Base-by-base conservation (phyloP, 2,113 vertebrate species). In the Amphilophus citrinellus region DNA sequence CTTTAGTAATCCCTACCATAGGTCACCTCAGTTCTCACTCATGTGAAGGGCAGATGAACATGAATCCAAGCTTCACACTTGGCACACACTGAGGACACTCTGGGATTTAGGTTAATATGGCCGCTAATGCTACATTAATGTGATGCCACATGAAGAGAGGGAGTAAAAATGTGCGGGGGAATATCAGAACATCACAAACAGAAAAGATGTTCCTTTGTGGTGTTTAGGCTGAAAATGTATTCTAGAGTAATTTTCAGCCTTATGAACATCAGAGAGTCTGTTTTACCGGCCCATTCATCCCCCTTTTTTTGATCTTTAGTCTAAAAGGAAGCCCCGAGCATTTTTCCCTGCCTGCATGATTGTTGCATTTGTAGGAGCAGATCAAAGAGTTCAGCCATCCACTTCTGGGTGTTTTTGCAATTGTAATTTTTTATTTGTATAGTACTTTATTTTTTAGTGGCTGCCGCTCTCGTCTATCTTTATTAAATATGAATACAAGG, bases 61-160 rank as follows among this genome's bases (percentile, higher is more conserved):
- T 63, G 75, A 90, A 82, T 84, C 59, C 42, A 80, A 65, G 78
- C 79, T 75, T 59, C 60, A 65, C 83, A 83, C 88, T 84, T 88
- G 88, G 80, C 82, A 39, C 22, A 53, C 32, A 17, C 27, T 1
- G 76, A 84, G 87, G 86, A 79, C 87, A 61, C 62, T 53, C 71
- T 60, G 56, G 86, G 88, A 91, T 93, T 93, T 91, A 82, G 89
- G 84, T 88, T 89, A 90, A 88, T 91, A 90, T 91, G 88, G 83
- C 15, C 27, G 35, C 87, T 85, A 84, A 88, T 91, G 81, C 87
- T 17, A 14, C 77, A n/a, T 53, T 7, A 15, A 79, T 53, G 37
- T 82, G 85, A 60, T 65, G 24, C 71, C 47, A 88, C 53, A 35
- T 53, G 27, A 77, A 42, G 62, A 63, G 32, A 88, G 56, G 27